phyloP scores from a whole-genome alignment of 2,888 invertebrate genomes.

The Myopa tessellatipennis region DNA sequence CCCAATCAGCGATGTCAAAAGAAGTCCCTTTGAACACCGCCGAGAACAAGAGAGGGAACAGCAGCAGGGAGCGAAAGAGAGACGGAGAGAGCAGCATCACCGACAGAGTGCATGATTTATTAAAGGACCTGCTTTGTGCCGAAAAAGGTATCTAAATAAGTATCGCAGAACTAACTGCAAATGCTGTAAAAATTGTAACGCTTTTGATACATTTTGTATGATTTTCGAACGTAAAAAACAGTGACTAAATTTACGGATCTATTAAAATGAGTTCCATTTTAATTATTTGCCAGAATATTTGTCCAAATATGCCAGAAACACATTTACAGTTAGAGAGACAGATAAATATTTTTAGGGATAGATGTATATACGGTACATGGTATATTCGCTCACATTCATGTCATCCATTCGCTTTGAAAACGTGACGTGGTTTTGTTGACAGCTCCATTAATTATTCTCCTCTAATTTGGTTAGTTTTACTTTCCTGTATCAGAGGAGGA shows the following conservation, averaged over 20 bases:
- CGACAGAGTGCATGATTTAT: neutral
- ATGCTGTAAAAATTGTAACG: neutral
- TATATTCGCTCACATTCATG: neutral
- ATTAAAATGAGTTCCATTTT: too few species aligned
- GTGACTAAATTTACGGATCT: too few species aligned
- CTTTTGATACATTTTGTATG: neutral
- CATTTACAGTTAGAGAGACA: too few species aligned
- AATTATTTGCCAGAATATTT: too few species aligned
- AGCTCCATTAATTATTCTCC: slow-evolving; percentile 50
- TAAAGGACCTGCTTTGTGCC: neutral
- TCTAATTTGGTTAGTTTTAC: slow-evolving; percentile 49
- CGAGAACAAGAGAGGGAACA: too few species aligned
- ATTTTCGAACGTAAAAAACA: too few species aligned
- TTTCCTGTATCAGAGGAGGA: neutral
- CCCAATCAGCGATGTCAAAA: neutral
- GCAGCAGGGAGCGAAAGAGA: neutral
- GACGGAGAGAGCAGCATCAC: neutral
- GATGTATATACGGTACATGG: neutral
- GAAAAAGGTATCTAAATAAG: neutral
- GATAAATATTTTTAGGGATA: too few species aligned
- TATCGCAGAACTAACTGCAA: too few species aligned
- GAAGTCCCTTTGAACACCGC: neutral
- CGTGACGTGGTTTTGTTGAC: slow-evolving; percentile 45
- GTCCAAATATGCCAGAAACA: too few species aligned
- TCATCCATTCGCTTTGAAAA: neutral